phyloP scores from a whole-genome alignment of 2,797 vertebrate genomes.

The Scyliorhinus canicula region DNA sequence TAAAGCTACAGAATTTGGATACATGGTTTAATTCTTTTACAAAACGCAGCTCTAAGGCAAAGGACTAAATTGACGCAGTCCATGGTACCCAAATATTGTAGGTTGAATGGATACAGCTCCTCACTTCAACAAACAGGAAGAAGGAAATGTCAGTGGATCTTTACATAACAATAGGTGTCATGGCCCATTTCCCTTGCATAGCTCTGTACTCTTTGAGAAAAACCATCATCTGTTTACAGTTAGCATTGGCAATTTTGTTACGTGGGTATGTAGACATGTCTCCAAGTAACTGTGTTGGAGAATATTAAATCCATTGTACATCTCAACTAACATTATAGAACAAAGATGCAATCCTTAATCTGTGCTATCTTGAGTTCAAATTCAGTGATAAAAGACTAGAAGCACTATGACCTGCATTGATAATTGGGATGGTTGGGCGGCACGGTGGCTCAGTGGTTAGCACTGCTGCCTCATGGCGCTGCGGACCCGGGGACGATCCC shows the following conservation, averaged over 20 bases:
- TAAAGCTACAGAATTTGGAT: too few relatives aligned
- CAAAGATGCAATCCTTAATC: background rate
- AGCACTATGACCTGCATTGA: background rate
- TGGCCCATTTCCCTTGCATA: background rate
- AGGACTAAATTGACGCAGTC: too few relatives aligned
- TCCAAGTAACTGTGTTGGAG: background rate
- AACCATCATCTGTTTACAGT: background rate
- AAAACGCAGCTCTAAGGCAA: too few relatives aligned
- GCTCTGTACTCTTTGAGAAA: background rate
- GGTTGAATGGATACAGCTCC: too few relatives aligned
- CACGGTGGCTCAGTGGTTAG: too few relatives aligned
- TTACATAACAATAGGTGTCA: too few relatives aligned
- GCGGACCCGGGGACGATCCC: too few relatives aligned
- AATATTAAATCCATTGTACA: background rate
- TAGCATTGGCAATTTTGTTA: background rate
- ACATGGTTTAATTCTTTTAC: too few relatives aligned
- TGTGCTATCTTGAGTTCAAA: background rate
- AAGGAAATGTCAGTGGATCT: too few relatives aligned
- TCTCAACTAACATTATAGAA: background rate
- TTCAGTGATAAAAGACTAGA: background rate
- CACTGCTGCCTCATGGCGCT: too few relatives aligned
- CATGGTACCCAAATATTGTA: too few relatives aligned
- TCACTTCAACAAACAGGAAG: too few relatives aligned
- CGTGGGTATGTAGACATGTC: background rate
- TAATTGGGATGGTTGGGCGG: background rate